A percentile compares a stretch with the other conserved stretches of the same genome.
Conservation (phyloP, 2,113 vertebrate genomes). For the Microcebus murinus region DNA sequence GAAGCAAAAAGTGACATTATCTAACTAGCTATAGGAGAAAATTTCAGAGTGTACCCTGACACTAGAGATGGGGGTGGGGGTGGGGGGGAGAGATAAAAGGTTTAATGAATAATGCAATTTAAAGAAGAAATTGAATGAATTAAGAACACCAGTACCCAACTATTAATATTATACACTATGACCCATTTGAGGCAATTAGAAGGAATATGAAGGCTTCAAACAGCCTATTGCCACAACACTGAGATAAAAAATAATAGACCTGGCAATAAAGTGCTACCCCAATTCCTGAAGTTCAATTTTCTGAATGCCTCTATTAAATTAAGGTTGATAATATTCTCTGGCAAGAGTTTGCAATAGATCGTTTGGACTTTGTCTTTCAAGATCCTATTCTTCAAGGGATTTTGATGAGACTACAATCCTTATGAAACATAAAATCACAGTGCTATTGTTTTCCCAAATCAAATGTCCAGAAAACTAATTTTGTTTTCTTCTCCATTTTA, state of each 20-base stretch:
- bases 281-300: not conserved
- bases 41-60: not conserved
- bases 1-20: not conserved
- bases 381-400: not conserved
- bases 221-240: not conserved
- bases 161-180: not conserved
- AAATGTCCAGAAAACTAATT: conserved; percentile 5
- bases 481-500: not conserved
- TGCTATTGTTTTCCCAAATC: not conserved
- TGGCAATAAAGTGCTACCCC: not conserved
- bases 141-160: not conserved
- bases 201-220: not conserved
- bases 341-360: not conserved
- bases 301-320: not conserved
- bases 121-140: conserved; percentile 8
- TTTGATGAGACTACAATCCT: not conserved
- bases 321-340: not conserved
- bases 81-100: not conserved
- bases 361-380: not conserved
- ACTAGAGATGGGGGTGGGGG: not conserved
- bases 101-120: not conserved
- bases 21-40: not conserved
- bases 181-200: not conserved
- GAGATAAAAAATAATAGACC: not conserved
- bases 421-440: not conserved